A percentile compares a stretch with the other conserved stretches of the same genome.
These are phyloP conservation scores for Andrena minutula DNA, from an alignment of 2,888 invertebrate species.

Conservation along the genomic window DNA sequence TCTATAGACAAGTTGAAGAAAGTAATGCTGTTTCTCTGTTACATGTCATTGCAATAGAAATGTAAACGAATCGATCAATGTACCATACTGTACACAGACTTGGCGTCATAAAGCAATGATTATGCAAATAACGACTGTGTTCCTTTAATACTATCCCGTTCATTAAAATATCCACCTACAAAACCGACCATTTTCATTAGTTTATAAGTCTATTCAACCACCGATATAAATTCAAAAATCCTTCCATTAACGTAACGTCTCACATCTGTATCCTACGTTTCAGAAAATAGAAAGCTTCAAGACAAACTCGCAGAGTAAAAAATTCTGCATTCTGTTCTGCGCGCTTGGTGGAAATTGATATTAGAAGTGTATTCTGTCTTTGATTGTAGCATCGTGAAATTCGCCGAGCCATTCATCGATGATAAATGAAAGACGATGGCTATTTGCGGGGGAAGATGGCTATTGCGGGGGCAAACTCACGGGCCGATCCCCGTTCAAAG, in stretches of 20 bases:
- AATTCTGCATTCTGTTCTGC: slow-evolving; percentile 8
- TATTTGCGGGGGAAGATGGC: no score
- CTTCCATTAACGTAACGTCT: not conserved
- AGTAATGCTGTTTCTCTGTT: slow-evolving; percentile 39
- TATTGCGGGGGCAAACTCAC: slow-evolving; percentile 6
- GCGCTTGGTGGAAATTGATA: not conserved
- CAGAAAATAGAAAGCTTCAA: no score
- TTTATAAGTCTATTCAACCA: no score
- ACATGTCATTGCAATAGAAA: slow-evolving; percentile 33
- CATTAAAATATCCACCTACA: not conserved
- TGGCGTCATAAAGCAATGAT: slow-evolving; percentile 67
- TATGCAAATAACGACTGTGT: slow-evolving; percentile 21
- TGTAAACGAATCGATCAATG: slow-evolving; percentile 52
- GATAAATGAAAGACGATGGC: slow-evolving; percentile 6
- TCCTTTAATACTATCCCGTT: slow-evolving; percentile 15
- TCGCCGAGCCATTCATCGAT: not conserved
- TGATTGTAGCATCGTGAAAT: not conserved
- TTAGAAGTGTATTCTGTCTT: not conserved
- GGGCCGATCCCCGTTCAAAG: slow-evolving; percentile 20
- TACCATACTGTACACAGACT: slow-evolving; percentile 69
- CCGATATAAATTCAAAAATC: not conserved
- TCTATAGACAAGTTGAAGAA: slow-evolving; percentile 20
- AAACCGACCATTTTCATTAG: no score
- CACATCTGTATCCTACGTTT: not conserved
- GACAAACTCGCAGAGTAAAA: not conserved